A percentile compares a stretch with the other conserved stretches of the same genome.
phyloP scores from a whole-genome alignment of 2,113 vertebrate genomes.

The Neogobius melanostomus region DNA sequence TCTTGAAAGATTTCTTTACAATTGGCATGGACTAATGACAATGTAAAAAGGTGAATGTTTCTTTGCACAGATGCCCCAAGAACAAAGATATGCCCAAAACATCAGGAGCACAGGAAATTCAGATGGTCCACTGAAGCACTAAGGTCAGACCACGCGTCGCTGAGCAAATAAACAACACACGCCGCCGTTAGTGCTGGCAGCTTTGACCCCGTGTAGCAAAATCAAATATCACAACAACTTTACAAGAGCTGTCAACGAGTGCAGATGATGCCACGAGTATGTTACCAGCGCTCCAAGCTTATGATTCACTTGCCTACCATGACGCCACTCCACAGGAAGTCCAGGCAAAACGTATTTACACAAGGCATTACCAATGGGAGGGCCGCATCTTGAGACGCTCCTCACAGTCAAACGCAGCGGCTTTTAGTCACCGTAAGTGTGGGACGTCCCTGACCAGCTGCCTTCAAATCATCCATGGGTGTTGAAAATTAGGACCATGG shows the following conservation, averaged over 20 bases:
- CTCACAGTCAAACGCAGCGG: constrained; percentile 51
- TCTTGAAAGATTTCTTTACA: too few relatives aligned
- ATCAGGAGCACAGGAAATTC: background rate
- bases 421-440: constrained; percentile 45
- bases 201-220: constrained; percentile 37
- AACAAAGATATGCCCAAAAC: background rate
- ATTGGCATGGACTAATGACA: background rate
- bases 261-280: constrained; percentile 57
- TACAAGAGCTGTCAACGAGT: constrained; percentile 49
- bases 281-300: constrained; percentile 57
- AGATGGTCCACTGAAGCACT: constrained; percentile 11
- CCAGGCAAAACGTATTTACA: constrained; percentile 58
- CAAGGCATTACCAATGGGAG: constrained; percentile 57
- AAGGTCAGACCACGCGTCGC: constrained; percentile 19
- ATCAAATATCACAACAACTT: constrained; percentile 49
- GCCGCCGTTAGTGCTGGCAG: constrained; percentile 39
- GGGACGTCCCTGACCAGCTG: constrained; percentile 37
- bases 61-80: background rate
- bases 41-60: background rate
- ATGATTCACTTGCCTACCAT: constrained; percentile 60
- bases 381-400: constrained; percentile 21
- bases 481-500: too few relatives aligned
- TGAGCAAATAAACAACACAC: constrained; percentile 51
- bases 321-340: constrained; percentile 53
- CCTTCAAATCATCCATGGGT: background rate